phyloP scores from a whole-genome alignment of 2,113 vertebrate genomes.

The Callorhinus ursinus region DNA sequence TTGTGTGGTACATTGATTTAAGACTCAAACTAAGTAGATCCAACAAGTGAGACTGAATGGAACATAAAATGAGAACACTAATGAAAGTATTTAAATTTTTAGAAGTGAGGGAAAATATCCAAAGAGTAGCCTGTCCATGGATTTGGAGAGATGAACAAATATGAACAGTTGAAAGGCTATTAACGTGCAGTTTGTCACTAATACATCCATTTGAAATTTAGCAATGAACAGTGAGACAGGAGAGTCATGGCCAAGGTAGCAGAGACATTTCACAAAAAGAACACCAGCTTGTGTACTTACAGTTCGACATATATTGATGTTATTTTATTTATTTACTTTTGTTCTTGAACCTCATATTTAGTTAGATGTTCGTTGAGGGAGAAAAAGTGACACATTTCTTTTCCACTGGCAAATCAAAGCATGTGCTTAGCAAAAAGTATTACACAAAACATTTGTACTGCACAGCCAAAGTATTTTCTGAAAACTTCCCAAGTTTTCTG shows the following conservation, averaged over 20 bases:
- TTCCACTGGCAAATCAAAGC: neutral
- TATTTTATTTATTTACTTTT: neutral
- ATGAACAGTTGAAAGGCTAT: neutral
- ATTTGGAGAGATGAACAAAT: neutral
- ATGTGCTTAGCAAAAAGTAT: neutral
- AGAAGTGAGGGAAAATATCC: neutral
- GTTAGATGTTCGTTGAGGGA: neutral
- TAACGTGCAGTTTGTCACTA: neutral
- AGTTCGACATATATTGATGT: neutral
- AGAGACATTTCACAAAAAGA: neutral
- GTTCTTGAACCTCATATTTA: neutral
- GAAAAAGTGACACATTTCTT: neutral
- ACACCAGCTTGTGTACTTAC: neutral
- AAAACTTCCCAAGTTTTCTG: neutral
- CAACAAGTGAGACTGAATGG: neutral
- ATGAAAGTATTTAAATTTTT: neutral
- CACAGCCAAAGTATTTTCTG: neutral
- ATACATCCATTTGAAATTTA: neutral
- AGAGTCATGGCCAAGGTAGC: neutral
- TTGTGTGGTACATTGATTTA: neutral
- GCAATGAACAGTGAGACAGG: neutral
- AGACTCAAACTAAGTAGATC: neutral
- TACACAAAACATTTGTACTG: neutral
- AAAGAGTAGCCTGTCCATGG: neutral
- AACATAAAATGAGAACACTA: neutral